Percentiles rank a stretch among this genome's conserved stretches.
Evolutionary conservation across 2,797 vertebrate species (phyloP).

Genomic region (Myotis pilosus): DNA sequence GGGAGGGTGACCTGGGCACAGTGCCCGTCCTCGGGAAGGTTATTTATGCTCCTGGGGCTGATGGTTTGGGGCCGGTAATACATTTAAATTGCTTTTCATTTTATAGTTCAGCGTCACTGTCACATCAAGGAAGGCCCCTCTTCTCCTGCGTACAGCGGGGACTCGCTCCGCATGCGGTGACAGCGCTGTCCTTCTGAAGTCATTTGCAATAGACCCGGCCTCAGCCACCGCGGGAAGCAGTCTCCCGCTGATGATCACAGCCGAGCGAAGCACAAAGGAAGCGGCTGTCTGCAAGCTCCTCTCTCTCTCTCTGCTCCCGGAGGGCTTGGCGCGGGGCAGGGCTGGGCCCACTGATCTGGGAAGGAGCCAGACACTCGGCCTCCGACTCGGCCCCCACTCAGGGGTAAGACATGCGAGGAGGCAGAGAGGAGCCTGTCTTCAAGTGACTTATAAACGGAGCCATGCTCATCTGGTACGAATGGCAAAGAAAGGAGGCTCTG

Average conservation of each 20-base stretch:
- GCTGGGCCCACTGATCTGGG: neutral
- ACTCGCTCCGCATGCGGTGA: slow-evolving; percentile 47
- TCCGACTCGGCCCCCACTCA: neutral
- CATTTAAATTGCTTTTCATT: slow-evolving; percentile 74
- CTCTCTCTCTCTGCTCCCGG: neutral
- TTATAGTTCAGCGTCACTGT: slow-evolving; percentile 52
- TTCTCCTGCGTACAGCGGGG: slow-evolving; percentile 29
- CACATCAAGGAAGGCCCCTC: slow-evolving; percentile 32
- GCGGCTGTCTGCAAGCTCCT: neutral
- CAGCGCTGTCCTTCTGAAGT: slow-evolving; percentile 57
- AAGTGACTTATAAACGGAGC: slow-evolving; percentile 14
- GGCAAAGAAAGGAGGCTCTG: neutral
- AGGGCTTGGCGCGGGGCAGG: neutral
- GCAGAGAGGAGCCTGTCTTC: neutral
- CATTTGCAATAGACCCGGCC: slow-evolving; percentile 54
- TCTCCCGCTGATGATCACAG: slow-evolving; percentile 12
- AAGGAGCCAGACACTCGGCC: neutral
- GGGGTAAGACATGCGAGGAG: neutral
- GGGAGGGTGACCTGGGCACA: slow-evolving; percentile 48
- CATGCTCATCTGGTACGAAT: neutral
- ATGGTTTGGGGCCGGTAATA: slow-evolving; percentile 69
- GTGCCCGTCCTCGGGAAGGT: slow-evolving; percentile 38
- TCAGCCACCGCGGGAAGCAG: slow-evolving; percentile 58
- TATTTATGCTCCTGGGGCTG: slow-evolving; percentile 66
- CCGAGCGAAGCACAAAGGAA: slow-evolving; percentile 40